phyloP scores from a whole-genome alignment of 2,113 vertebrate species.

The Psammodynastes pulverulentus region DNA sequence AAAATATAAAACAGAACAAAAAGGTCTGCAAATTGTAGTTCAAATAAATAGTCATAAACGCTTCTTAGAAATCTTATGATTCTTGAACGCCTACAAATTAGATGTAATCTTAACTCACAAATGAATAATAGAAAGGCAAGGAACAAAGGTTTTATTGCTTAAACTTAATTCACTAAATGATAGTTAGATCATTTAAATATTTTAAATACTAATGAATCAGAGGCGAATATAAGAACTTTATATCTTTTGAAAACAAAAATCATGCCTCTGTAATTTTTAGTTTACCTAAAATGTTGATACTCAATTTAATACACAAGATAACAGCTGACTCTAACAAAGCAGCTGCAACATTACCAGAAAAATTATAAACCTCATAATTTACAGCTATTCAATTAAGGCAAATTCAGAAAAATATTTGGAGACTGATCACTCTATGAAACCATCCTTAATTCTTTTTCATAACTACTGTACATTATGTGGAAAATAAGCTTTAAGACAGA shows the following conservation, averaged over 20 bases:
- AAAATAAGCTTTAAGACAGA: slow-evolving; percentile 2
- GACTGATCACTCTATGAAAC: slow-evolving; percentile 38
- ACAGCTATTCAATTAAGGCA: slow-evolving; percentile 31
- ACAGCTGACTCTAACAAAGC: slow-evolving; percentile 17
- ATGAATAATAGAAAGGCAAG: not conserved
- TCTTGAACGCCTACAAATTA: not conserved
- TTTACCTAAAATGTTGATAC: not conserved
- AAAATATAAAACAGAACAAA: not conserved
- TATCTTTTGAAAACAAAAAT: not conserved
- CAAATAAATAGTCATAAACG: not conserved
- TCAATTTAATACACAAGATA: slow-evolving; percentile 21
- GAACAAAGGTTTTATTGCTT: not conserved
- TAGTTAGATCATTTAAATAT: not conserved
- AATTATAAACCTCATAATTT: slow-evolving; percentile 49
- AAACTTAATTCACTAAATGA: not conserved
- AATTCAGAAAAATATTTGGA: slow-evolving; percentile 51
- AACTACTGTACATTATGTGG: not conserved
- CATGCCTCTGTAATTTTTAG: not conserved
- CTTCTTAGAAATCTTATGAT: not conserved
- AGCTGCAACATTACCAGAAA: slow-evolving; percentile 8
- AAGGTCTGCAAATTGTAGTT: not conserved
- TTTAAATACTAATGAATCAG: not conserved
- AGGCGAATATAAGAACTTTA: not conserved
- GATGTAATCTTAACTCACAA: not conserved
- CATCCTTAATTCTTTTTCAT: slow-evolving; percentile 34